phyloP scores from a whole-genome alignment of 2,113 vertebrate genomes.

The Dicaeum eximium region DNA sequence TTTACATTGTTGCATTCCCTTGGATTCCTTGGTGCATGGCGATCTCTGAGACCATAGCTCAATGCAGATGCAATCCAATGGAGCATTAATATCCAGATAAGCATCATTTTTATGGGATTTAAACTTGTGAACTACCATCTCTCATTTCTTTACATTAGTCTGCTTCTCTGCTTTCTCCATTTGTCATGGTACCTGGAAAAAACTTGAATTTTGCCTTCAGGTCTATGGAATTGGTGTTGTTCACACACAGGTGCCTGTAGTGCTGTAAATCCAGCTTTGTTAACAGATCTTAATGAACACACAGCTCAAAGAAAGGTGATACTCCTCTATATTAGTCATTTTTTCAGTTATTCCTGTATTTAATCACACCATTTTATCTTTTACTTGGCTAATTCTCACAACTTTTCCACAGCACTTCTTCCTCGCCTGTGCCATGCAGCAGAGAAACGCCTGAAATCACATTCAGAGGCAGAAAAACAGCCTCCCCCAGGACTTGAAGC shows the following conservation, averaged over 20 bases:
- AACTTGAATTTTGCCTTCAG: background rate
- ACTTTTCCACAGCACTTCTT: background rate
- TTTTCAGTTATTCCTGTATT: background rate
- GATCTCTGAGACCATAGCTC: slow-evolving; percentile 8
- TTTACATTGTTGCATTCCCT: slow-evolving; percentile 1
- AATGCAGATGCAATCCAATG: background rate
- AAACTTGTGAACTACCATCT: background rate
- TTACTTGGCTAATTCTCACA: background rate
- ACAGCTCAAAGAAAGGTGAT: background rate
- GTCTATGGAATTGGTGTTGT: background rate
- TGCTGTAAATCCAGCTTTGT: background rate
- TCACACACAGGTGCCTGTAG: background rate
- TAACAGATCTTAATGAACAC: background rate
- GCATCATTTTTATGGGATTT: slow-evolving; percentile 27
- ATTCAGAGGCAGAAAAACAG: background rate
- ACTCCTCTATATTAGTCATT: background rate
- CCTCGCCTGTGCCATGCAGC: background rate
- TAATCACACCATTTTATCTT: background rate
- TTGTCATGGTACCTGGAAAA: background rate
- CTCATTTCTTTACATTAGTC: background rate
- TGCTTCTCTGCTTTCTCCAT: background rate
- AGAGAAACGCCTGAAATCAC: background rate
- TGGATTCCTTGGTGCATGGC: background rate
- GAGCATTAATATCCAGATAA: slow-evolving; percentile 4
- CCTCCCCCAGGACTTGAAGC: background rate